These are phyloP conservation scores for Fabriciana adippe DNA, from an alignment of 2,888 invertebrate genomes.

Conservation along the genomic window DNA sequence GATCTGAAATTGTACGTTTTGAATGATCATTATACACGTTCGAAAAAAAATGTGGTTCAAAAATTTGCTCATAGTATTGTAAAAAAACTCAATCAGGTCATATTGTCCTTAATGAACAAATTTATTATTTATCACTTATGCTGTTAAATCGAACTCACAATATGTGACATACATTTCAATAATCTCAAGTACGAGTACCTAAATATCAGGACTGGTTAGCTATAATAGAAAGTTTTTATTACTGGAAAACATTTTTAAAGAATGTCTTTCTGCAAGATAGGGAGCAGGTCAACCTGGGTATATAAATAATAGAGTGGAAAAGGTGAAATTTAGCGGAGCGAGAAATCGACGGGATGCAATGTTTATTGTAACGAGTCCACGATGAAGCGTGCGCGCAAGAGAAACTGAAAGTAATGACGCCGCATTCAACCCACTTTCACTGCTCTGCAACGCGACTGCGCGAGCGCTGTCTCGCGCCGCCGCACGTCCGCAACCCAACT, in stretches of 20 bases:
- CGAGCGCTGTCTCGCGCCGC: constrained; percentile 34
- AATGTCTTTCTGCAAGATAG: constrained; percentile 48
- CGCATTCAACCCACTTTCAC: constrained; percentile 82
- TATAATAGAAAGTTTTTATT: constrained; percentile 10
- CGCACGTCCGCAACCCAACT: background rate
- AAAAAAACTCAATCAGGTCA: background rate
- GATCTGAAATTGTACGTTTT: too few relatives aligned
- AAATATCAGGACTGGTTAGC: background rate
- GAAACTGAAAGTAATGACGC: constrained; percentile 81
- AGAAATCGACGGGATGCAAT: constrained; percentile 81
- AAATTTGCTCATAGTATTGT: background rate
- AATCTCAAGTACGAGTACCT: background rate
- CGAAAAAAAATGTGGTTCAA: too few relatives aligned
- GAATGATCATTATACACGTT: too few relatives aligned
- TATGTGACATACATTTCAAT: background rate
- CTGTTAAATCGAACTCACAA: background rate
- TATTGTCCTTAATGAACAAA: too few relatives aligned
- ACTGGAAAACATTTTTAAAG: constrained; percentile 55
- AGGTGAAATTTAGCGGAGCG: constrained; percentile 80
- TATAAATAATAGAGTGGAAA: constrained; percentile 69
- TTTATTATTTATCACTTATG: background rate
- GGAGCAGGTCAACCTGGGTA: constrained; percentile 63
- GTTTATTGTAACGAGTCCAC: constrained; percentile 79
- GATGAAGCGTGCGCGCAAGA: constrained; percentile 74
- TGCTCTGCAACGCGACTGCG: constrained; percentile 58